Conservation (phyloP, 2,888 invertebrate genomes). For the Colletes collaris region DNA sequence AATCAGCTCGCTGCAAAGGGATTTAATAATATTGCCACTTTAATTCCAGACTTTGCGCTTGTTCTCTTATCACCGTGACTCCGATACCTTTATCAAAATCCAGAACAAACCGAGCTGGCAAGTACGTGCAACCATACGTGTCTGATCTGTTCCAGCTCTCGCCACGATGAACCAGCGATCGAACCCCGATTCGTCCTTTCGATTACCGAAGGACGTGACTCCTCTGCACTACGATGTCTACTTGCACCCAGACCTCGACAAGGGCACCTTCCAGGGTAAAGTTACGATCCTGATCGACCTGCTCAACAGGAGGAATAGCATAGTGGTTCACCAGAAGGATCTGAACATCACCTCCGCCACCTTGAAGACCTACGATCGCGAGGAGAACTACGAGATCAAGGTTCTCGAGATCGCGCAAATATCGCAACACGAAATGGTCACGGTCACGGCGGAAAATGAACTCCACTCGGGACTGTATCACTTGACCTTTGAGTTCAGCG, state of each 20-base stretch:
- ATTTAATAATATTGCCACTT: neutral
- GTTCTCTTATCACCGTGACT: neutral
- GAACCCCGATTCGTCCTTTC: constrained; percentile 81
- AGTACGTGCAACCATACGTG: neutral
- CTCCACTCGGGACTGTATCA: constrained; percentile 80
- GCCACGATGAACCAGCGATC: constrained; percentile 71
- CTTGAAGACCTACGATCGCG: constrained; percentile 73
- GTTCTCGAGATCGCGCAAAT: constrained; percentile 68
- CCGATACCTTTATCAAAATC: constrained; percentile 8
- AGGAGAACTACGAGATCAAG: constrained; percentile 67
- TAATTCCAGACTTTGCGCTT: neutral
- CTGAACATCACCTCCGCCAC: constrained; percentile 84
- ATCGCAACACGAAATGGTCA: constrained; percentile 75
- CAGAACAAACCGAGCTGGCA: neutral
- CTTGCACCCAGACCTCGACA: constrained; percentile 86
- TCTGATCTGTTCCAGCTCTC: constrained; percentile 32
- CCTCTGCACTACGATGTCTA: constrained; percentile 87
- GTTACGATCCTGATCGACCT: constrained; percentile 85
- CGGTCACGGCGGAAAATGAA: constrained; percentile 71
- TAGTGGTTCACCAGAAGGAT: constrained; percentile 84
- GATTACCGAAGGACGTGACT: constrained; percentile 85
- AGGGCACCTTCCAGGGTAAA: constrained; percentile 86
- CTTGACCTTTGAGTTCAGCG: constrained; percentile 84
- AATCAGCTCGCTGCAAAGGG: too few species aligned
- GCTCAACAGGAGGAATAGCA: constrained; percentile 81